Evolutionary conservation across 2,888 invertebrate genomes (phyloP).

Genomic region (Athalia cordata): DNA sequence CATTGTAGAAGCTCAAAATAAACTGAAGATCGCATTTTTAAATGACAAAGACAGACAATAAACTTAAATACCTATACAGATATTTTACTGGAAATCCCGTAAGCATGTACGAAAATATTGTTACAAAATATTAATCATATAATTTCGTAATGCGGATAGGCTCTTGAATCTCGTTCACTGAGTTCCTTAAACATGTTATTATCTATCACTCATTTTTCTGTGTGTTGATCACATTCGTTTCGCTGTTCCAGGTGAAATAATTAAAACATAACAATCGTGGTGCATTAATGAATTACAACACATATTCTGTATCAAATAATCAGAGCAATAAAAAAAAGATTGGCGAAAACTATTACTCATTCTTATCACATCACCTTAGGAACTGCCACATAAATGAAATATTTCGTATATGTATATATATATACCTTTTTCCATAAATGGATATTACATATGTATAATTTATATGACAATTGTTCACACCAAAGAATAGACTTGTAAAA

Average conservation of each 20-base stretch:
- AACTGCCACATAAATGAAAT: not conserved
- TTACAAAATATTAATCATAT: conserved; percentile 5
- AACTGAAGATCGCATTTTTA: not conserved
- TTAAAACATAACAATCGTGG: too few species aligned
- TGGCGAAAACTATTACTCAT: not conserved
- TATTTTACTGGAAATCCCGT: not conserved
- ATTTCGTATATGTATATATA: not conserved
- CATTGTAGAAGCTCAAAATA: not conserved
- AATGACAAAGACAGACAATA: not conserved
- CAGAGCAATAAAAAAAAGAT: too few species aligned
- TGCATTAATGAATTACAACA: too few species aligned
- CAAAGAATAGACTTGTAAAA: conserved; percentile 12
- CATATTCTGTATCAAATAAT: too few species aligned
- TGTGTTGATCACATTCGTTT: too few species aligned
- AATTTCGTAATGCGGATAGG: not conserved
- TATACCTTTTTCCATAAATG: conserved; percentile 7
- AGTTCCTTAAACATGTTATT: too few species aligned
- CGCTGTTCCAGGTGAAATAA: too few species aligned
- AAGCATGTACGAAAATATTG: not conserved
- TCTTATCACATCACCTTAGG: not conserved
- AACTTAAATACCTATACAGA: not conserved
- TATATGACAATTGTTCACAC: conserved; percentile 11
- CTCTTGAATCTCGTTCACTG: too few species aligned
- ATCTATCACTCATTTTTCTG: too few species aligned
- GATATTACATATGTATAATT: not conserved